Base-by-base conservation (phyloP, 2,113 vertebrate species). In the Eidolon helvum region DNA sequence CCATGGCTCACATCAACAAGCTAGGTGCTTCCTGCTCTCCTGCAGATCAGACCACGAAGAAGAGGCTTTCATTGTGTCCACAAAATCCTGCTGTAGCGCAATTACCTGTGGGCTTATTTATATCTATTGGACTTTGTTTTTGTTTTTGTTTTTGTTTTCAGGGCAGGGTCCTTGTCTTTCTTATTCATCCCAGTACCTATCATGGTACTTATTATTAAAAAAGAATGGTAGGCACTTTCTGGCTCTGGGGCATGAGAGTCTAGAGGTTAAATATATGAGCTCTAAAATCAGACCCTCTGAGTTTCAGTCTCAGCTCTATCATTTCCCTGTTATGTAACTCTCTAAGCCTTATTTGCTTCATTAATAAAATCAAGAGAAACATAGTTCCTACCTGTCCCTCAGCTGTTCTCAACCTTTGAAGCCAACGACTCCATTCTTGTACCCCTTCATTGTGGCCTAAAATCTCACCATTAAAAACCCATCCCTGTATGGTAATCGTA, bases 231-330 rank as follows among this genome's bases (percentile, higher is more conserved):
- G 16, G 30, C 11, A 30, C 9, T 18, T 45, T 71, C 61, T 94
- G 40, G 48, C 18, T 28, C 72, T 77, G 55, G 21, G 35, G 7
- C 10, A 48, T 38, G 43, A 21, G 68, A 40, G 53, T 2, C 24
- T 50, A 72, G 38, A 93, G 10, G 19, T 77, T 43, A 95, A 94
- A 18, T 61, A 88, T 24, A 48, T 22, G 50, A 90, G 53, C 33
- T 93, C 38, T 79, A 75, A 61, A 61, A 19, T 96, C 48, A 38
- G 40, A 66, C 66, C 75, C 59, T 30, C 26, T 86, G 16, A 21
- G 8, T 78, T 91, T 95, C 61, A 38, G 21, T 80, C 65, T 95
- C 38, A 90, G 66, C 48, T 87, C 21, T 82, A 63, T 28, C 26
- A 90, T 35, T 89, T 43, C n/a, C n/a, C 61, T 71, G 38, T 28